phyloP scores from a whole-genome alignment of 1,140 invertebrate species.

The Metaphire vulgaris region DNA sequence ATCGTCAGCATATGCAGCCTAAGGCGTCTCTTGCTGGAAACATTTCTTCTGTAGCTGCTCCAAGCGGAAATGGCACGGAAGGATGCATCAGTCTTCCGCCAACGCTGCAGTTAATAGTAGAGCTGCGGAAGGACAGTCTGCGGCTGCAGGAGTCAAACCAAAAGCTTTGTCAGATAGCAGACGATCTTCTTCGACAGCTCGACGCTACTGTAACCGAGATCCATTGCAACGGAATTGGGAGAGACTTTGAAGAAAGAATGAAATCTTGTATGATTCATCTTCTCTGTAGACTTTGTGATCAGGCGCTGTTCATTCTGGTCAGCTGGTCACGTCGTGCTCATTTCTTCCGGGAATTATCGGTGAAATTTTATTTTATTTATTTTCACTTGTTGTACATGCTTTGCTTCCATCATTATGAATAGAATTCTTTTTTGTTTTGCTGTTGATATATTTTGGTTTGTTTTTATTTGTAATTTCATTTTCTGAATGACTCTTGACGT shows the following conservation, averaged over 20 bases:
- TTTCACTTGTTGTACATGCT: background rate
- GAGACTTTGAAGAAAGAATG: background rate
- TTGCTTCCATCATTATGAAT: too few relatives aligned
- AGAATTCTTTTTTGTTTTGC: too few relatives aligned
- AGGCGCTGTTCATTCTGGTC: conserved; percentile 95
- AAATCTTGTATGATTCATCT: conserved; percentile 44
- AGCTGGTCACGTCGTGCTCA: conserved; percentile 95
- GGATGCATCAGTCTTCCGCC: background rate
- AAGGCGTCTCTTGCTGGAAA: background rate
- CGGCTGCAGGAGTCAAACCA: conserved; percentile 44
- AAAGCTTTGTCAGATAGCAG: conserved; percentile 44
- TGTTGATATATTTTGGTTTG: too few relatives aligned
- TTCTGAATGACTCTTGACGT: too few relatives aligned
- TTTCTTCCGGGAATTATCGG: conserved; percentile 99
- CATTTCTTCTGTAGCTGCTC: too few relatives aligned
- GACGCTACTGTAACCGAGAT: background rate
- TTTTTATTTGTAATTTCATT: too few relatives aligned
- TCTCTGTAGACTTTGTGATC: conserved; percentile 97
- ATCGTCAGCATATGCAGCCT: background rate
- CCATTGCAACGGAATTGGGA: background rate
- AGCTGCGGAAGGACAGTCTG: background rate
- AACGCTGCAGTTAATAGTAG: background rate
- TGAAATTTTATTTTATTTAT: conserved; percentile 60
- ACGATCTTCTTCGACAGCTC: conserved; percentile 19
- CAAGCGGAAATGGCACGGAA: background rate